Base-by-base conservation (phyloP, 2,888 invertebrate species). In the Ceramica pisi region DNA sequence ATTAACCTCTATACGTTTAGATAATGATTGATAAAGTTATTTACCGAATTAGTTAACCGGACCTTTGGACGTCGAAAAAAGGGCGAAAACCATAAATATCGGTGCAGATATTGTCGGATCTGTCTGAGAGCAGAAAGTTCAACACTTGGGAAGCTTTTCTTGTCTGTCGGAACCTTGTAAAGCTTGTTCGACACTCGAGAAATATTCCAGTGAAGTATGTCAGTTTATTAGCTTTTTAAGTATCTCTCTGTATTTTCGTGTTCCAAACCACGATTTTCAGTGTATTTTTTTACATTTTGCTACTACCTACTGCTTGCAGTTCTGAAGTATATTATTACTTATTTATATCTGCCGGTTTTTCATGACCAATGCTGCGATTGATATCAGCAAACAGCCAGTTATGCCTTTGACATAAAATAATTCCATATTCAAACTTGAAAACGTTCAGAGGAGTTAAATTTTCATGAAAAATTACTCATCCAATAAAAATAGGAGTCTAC, bases 141-240 rank as follows among this genome's bases (percentile, higher is more conserved):
- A 44, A 64, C 51, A 67, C 14, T 53, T 31, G 14, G 8, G 38
- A 19, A 51, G 31, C 21, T 67, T 44, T 51, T 19, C 38, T 21
- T n/a, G n/a, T 21, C 26, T 21, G 21, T 8, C 35, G 26, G 21
- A 26, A 59, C 35, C 9, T 46, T 19, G 38, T 3, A 57, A 19
- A 66, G 35, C 14, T 14, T 23, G 46, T 26, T 41, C 8, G 14
- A 38, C 23, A 51, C 26, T 41, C 21, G 19, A 21, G 16, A 26
- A 44, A n/a, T 31, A 53, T 64, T 8, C 7, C 6, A 4, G 41
- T 53, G 7, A 21, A 31, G 51, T 44, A 19, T 51, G 41, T 31
- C 19, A 2, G 19, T 44, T 23, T 64, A 51, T n/a, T 6, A 41
- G 62, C 48, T 50, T 5, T n/a, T 19, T 35, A 16, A 38, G 14